A percentile compares a stretch with the other conserved stretches of the same genome.
phyloP scores from a whole-genome alignment of 2,113 vertebrate species.

The Chinchilla lanigera region DNA sequence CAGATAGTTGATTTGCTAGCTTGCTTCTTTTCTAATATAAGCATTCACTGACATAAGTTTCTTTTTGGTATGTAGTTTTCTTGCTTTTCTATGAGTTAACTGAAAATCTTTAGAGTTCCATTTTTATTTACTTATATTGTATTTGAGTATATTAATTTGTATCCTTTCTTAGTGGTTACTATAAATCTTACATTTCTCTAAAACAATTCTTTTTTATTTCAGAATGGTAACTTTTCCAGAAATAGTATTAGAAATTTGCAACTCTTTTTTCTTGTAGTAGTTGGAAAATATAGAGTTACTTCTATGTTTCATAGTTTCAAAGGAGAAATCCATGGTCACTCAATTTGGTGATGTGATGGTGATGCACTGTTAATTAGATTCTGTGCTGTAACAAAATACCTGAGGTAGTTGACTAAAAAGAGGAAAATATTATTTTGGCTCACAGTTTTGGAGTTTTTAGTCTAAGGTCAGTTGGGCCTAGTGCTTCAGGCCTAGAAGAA shows the following conservation, averaged over 20 bases:
- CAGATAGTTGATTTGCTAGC: not conserved
- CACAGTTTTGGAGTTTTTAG: not conserved
- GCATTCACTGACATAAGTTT: not conserved
- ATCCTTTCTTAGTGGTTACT: not conserved
- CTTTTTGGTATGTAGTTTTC: not conserved
- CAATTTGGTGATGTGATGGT: not conserved
- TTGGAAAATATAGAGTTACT: not conserved
- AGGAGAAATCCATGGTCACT: not conserved
- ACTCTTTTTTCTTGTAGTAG: not conserved
- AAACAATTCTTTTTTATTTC: not conserved
- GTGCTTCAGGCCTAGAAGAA: not conserved
- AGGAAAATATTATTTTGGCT: not conserved
- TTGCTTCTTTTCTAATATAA: not conserved
- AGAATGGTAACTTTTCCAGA: not conserved
- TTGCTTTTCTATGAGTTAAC: not conserved
- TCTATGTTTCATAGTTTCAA: not conserved
- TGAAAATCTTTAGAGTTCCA: not conserved
- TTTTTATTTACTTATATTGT: not conserved
- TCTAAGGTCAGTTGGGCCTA: not conserved
- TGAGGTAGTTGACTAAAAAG: not conserved
- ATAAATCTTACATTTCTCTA: not conserved
- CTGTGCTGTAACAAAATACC: not conserved
- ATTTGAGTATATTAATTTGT: not conserved
- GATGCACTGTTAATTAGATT: not conserved
- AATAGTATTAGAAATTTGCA: not conserved